These are phyloP conservation scores for Allygus modestus DNA, from an alignment of 2,888 invertebrate species.

Conservation along the genomic window DNA sequence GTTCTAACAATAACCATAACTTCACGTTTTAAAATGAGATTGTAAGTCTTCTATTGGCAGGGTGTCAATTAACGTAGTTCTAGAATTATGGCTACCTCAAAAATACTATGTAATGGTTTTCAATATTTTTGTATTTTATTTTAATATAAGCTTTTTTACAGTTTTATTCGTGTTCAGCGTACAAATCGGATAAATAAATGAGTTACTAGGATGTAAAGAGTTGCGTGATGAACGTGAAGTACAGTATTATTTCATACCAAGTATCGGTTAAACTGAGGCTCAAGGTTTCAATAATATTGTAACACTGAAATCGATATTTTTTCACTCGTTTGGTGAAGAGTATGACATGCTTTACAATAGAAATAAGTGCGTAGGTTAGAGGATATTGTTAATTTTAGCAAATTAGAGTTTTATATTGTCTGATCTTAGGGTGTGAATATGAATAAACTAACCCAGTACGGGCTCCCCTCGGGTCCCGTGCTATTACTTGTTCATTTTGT, in stretches of 20 bases:
- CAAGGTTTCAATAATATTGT: conserved; percentile 50
- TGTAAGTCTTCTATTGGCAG: background rate
- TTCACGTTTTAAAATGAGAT: background rate
- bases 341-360: conserved; percentile 56
- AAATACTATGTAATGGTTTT: background rate
- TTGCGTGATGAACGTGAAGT: background rate
- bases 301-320: conserved; percentile 55
- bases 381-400: conserved; percentile 59
- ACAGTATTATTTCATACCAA: conserved; percentile 42
- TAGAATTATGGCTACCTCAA: conserved; percentile 23
- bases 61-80: conserved; percentile 16
- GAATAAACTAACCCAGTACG: conserved; percentile 33
- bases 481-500: conserved; percentile 35
- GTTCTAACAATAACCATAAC: no score
- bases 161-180: background rate
- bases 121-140: conserved; percentile 16
- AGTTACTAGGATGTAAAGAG: background rate
- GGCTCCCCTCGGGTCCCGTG: background rate
- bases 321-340: conserved; percentile 46
- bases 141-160: background rate
- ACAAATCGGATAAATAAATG: background rate
- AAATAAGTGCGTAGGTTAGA: conserved; percentile 29
- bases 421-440: conserved; percentile 50
- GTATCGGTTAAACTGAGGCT: conserved; percentile 31
- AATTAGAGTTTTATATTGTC: conserved; percentile 59